Evolutionary conservation across 2,113 vertebrate species (phyloP).

Genomic region (Macquaria australasica): DNA sequence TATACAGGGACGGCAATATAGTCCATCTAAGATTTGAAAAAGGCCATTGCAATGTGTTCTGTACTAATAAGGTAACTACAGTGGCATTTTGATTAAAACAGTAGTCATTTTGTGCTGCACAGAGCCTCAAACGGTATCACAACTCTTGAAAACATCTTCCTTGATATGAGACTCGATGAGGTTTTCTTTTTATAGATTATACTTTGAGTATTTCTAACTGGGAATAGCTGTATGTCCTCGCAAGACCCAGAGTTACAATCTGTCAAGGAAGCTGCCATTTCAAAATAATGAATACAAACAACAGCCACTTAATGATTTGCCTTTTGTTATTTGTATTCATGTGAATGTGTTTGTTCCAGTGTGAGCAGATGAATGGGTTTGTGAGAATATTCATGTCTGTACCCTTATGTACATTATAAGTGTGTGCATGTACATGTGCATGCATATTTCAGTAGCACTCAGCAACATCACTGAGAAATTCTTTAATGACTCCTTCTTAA

Average conservation of each 20-base stretch:
- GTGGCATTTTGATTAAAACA: constrained; percentile 22
- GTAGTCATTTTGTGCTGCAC: background rate
- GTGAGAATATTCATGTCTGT: background rate
- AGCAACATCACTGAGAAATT: constrained; percentile 8
- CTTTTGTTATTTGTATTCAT: constrained; percentile 20
- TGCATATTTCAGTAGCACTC: constrained; percentile 1
- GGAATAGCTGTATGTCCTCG: background rate
- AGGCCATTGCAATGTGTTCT: too few species aligned
- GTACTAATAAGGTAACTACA: background rate
- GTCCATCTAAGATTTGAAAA: too few species aligned
- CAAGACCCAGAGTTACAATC: background rate
- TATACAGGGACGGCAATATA: background rate
- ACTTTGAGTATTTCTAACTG: background rate
- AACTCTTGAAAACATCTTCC: background rate
- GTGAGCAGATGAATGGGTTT: constrained; percentile 11
- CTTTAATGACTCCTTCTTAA: constrained; percentile 1
- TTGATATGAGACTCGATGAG: too few species aligned
- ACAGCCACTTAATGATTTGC: background rate
- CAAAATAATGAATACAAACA: constrained; percentile 16
- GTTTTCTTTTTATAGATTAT: constrained; percentile 26
- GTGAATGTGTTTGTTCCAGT: background rate
- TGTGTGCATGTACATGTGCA: background rate
- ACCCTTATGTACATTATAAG: background rate
- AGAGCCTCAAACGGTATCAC: background rate
- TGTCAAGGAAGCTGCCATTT: constrained; percentile 31